phyloP scores from a whole-genome alignment of 2,797 vertebrate genomes.

The Phalloptychus januarius region DNA sequence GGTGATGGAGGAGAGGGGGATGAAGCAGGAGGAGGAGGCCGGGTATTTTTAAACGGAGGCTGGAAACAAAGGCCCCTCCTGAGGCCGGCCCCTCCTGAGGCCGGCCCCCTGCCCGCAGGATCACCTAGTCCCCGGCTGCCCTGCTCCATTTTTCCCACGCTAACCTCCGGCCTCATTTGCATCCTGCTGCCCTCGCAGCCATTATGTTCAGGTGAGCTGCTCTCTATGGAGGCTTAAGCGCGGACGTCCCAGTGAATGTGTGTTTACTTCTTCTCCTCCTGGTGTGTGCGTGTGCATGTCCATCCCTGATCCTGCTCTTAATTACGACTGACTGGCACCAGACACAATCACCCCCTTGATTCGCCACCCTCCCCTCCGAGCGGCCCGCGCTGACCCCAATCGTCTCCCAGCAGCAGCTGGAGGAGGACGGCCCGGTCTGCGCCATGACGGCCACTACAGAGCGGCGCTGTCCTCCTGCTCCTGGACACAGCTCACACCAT shows the following conservation, averaged over 20 bases:
- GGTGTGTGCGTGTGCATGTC: conserved; percentile 38
- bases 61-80: too few species aligned
- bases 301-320: conserved; percentile 89
- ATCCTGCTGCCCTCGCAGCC: conserved; percentile 91
- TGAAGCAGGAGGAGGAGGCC: conserved; percentile 33
- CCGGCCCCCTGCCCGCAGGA: conserved; percentile 92
- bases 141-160: conserved; percentile 95
- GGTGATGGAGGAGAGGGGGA: conserved; percentile 66
- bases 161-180: conserved; percentile 98
- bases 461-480: conserved; percentile 45
- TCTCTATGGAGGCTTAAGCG: conserved; percentile 88
- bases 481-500: conserved; percentile 36
- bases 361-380: conserved; percentile 79
- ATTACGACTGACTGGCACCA: conserved; percentile 99
- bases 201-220: conserved; percentile 99
- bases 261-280: conserved; percentile 41
- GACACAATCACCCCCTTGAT: conserved; percentile 96
- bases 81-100: conserved; percentile 94
- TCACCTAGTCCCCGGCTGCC: conserved; percentile 93
- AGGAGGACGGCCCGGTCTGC: conserved; percentile 82
- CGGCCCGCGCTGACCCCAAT: conserved; percentile 93
- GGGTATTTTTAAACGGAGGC: too few species aligned
- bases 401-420: conserved; percentile 90
- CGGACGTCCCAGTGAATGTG: conserved; percentile 41
- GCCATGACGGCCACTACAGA: conserved; percentile 50